Evolutionary conservation across 2,113 vertebrate species (phyloP).

Genomic region (Lepisosteus osseus): DNA sequence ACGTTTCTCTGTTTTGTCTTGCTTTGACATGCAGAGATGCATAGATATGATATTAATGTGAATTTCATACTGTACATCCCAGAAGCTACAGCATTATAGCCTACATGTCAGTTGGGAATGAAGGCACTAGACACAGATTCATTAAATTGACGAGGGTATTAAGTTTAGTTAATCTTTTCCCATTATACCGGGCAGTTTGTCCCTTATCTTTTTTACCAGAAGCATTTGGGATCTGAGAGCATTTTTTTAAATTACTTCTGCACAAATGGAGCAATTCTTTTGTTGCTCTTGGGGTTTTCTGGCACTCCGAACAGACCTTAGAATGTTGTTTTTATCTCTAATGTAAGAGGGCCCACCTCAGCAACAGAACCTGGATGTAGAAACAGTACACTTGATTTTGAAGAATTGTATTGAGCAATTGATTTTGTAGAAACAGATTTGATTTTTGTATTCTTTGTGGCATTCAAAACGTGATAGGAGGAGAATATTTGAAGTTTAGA

Average conservation of each 20-base stretch:
- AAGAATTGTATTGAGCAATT: background rate
- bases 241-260: conserved; percentile 16
- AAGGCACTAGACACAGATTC: conserved; percentile 5
- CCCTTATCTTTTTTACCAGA: conserved; percentile 23
- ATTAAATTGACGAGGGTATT: conserved; percentile 21
- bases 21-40: background rate
- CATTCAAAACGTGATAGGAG: too few relatives aligned
- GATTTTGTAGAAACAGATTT: too few relatives aligned
- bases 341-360: background rate
- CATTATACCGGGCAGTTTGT: conserved; percentile 19
- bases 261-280: conserved; percentile 10
- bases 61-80: conserved; percentile 11
- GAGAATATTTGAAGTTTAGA: too few relatives aligned
- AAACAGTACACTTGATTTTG: background rate
- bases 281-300: background rate
- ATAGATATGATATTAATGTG: background rate
- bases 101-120: background rate
- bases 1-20: background rate
- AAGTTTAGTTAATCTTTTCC: conserved; percentile 20
- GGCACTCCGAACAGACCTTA: background rate
- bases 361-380: too few relatives aligned
- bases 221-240: conserved; percentile 15
- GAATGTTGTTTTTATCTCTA: background rate
- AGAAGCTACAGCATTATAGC: conserved; percentile 4
- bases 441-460: too few relatives aligned